These are phyloP conservation scores for Vicugna pacos DNA, from an alignment of 2,113 vertebrate genomes.

Conservation along the genomic window DNA sequence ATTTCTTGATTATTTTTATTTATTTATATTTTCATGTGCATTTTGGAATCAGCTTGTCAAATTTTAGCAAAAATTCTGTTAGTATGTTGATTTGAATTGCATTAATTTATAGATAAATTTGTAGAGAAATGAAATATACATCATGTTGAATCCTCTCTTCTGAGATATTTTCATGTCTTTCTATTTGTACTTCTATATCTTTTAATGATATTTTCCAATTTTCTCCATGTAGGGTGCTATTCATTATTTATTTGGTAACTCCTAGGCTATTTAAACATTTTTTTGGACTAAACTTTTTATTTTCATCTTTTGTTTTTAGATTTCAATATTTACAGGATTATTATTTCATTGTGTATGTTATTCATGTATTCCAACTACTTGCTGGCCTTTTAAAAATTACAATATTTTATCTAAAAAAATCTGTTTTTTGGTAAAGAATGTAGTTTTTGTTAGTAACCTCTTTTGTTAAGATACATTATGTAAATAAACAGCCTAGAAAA, in stretches of 20 bases:
- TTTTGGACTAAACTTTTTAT: background rate
- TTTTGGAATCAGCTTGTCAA: background rate
- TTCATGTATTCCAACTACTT: background rate
- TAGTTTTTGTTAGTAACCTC: background rate
- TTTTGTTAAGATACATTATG: background rate
- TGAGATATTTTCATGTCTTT: background rate
- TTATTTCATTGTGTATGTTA: background rate
- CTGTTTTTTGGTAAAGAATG: background rate
- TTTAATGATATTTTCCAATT: background rate
- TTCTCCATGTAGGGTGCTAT: background rate
- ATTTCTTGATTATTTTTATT: conserved; percentile 24
- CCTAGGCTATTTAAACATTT: background rate
- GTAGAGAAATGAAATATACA: background rate
- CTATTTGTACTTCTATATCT: background rate
- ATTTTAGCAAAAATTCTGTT: background rate
- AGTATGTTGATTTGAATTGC: background rate
- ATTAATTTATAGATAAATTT: background rate
- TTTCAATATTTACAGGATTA: background rate
- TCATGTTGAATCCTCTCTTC: background rate
- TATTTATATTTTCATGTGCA: background rate
- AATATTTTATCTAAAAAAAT: background rate
- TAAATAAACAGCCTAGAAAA: background rate
- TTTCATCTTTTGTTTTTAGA: background rate
- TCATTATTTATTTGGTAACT: background rate
- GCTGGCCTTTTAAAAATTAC: background rate